phyloP scores from a whole-genome alignment of 2,888 invertebrate genomes.

The Stegophylla sp. region DNA sequence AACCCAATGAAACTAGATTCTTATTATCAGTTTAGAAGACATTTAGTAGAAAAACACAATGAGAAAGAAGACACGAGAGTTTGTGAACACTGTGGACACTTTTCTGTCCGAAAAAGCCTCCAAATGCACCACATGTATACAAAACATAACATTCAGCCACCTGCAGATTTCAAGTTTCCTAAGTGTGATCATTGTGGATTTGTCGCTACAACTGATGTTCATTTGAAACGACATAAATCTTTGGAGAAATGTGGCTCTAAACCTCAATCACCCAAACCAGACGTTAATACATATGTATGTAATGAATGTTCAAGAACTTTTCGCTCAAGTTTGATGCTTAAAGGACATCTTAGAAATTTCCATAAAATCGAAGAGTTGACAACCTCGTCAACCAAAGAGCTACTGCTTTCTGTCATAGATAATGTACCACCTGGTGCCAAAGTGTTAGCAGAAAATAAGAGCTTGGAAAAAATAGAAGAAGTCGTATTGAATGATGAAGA shows the following conservation, averaged over 20 bases:
- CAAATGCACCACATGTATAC: constrained; percentile 80
- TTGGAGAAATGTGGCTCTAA: constrained; percentile 29
- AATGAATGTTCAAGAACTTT: constrained; percentile 32
- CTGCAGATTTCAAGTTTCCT: constrained; percentile 76
- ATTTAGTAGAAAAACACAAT: constrained; percentile 79
- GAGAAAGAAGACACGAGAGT: constrained; percentile 78
- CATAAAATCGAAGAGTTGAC: constrained; percentile 21
- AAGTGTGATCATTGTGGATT: constrained; percentile 80
- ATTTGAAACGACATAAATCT: constrained; percentile 50
- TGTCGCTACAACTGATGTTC: constrained; percentile 75
- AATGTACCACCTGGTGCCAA: constrained; percentile 46
- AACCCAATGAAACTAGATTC: constrained; percentile 76
- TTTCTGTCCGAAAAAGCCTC: constrained; percentile 75
- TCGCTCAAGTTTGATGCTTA: constrained; percentile 51
- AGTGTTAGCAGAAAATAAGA: constrained; percentile 47
- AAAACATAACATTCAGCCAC: constrained; percentile 78
- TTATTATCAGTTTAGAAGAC: constrained; percentile 80
- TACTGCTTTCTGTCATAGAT: constrained; percentile 49
- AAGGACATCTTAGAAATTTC: constrained; percentile 51
- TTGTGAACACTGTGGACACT: constrained; percentile 85
- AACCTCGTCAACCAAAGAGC: constrained; percentile 26
- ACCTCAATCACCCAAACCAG: constrained; percentile 6
- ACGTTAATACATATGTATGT: constrained; percentile 22
- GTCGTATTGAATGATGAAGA: constrained; percentile 17
- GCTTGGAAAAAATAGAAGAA: constrained; percentile 40